Conservation (phyloP, 1,140 invertebrate genomes). For the Conus betulinus region DNA sequence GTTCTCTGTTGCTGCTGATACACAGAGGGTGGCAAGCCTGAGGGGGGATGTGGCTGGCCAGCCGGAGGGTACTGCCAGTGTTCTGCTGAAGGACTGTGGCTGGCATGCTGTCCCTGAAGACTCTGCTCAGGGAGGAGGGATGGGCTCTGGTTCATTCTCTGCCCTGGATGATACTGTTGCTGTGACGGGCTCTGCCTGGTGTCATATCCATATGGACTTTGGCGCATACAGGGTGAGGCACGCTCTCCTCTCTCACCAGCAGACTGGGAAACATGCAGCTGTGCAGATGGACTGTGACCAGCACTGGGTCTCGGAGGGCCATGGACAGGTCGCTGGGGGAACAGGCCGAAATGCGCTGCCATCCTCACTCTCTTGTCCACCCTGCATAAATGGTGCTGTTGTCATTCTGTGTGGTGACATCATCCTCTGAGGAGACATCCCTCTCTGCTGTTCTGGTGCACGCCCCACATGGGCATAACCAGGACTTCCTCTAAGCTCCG, state of each 20-base stretch:
- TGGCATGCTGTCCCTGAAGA: background rate
- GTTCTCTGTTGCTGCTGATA: background rate
- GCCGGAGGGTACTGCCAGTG: background rate
- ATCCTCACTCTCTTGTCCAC: background rate
- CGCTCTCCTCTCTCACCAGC: too few relatives aligned
- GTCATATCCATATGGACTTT: background rate
- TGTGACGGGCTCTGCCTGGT: background rate
- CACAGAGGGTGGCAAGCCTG: too few relatives aligned
- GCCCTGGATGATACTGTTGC: background rate
- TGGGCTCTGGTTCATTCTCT: background rate
- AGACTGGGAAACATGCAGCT: too few relatives aligned
- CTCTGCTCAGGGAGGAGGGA: background rate
- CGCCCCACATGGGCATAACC: background rate
- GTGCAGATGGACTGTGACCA: too few relatives aligned
- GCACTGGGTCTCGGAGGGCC: too few relatives aligned
- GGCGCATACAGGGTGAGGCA: background rate
- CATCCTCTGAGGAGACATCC: background rate
- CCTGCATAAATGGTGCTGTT: background rate
- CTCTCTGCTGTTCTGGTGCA: background rate
- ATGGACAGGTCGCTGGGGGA: background rate
- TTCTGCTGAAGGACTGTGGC: background rate
- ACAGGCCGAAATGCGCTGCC: slow-evolving; percentile 2
- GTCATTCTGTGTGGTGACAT: background rate
- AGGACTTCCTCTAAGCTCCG: background rate
- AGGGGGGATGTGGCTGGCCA: too few relatives aligned